These are phyloP conservation scores for Proisotoma minuta DNA, from an alignment of 2,888 invertebrate species.

Conservation along the genomic window DNA sequence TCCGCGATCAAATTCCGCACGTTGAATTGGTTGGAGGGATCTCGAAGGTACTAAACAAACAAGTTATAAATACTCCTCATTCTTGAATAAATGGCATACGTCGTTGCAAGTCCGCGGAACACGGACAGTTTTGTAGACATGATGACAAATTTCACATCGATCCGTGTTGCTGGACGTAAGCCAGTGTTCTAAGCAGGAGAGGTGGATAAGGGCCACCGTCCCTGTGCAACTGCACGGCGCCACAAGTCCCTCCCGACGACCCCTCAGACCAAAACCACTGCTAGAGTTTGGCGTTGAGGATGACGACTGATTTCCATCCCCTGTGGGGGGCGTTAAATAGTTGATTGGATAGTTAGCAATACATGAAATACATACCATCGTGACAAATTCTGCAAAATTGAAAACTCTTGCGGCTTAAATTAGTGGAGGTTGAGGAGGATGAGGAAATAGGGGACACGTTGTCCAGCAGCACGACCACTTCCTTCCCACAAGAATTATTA, in stretches of 20 bases:
- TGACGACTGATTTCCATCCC: slow-evolving; percentile 13
- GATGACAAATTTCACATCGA: slow-evolving; percentile 54
- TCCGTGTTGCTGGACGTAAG: slow-evolving; percentile 52
- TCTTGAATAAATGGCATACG: slow-evolving; percentile 45
- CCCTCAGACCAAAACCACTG: too few species aligned
- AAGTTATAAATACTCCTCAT: slow-evolving; percentile 2
- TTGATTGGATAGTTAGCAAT: not conserved
- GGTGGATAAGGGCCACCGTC: slow-evolving; percentile 54
- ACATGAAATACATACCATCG: slow-evolving; percentile 32
- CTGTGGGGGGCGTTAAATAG: not conserved
- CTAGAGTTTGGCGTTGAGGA: slow-evolving; percentile 16
- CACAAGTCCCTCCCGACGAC: slow-evolving; percentile 51
- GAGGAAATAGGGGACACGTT: too few species aligned
- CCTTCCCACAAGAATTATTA: too few species aligned
- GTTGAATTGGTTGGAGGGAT: slow-evolving; percentile 49
- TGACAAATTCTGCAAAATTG: slow-evolving; percentile 46
- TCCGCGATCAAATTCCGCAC: slow-evolving; percentile 52
- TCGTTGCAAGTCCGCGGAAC: slow-evolving; percentile 50
- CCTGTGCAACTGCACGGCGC: slow-evolving; percentile 55
- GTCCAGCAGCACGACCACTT: too few species aligned
- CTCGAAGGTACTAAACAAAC: slow-evolving; percentile 50
- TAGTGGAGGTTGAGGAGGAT: slow-evolving; percentile 21
- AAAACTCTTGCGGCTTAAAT: slow-evolving; percentile 28
- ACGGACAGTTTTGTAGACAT: slow-evolving; percentile 50
- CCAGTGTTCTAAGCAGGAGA: slow-evolving; percentile 55